Evolutionary conservation across 2,797 vertebrate genomes (phyloP).

Genomic region (Paedocypris micromegethes): DNA sequence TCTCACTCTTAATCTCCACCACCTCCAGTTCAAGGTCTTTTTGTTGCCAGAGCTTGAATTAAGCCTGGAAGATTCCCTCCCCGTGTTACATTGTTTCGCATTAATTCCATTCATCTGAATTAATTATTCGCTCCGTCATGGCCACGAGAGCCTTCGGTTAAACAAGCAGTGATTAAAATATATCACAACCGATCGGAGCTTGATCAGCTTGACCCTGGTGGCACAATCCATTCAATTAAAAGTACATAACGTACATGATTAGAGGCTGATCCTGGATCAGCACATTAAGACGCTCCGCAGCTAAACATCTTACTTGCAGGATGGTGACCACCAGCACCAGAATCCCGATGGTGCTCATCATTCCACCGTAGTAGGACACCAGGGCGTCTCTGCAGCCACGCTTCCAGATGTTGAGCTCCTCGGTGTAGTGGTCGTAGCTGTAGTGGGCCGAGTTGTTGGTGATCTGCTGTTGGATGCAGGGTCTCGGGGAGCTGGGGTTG

Average conservation of each 20-base stretch:
- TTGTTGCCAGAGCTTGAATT: constrained; percentile 35
- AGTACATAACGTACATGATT: constrained; percentile 10
- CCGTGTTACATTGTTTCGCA: constrained; percentile 24
- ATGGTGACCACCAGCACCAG: constrained; percentile 77
- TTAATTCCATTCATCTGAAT: not conserved
- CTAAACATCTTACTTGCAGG: constrained; percentile 77
- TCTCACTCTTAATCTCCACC: constrained; percentile 51
- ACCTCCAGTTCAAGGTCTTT: constrained; percentile 47
- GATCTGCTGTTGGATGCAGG: constrained; percentile 93
- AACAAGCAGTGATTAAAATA: not conserved
- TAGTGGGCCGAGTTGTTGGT: constrained; percentile 97
- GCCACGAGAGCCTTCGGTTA: not conserved
- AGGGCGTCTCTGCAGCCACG: constrained; percentile 83
- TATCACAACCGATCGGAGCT: constrained; percentile 4
- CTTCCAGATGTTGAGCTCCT: constrained; percentile 94
- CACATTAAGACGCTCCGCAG: constrained; percentile 8
- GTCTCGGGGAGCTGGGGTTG: constrained; percentile 90
- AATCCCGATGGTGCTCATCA: constrained; percentile 86
- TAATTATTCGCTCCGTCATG: not conserved
- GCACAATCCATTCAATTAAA: constrained; percentile 1
- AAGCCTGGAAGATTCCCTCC: constrained; percentile 26
- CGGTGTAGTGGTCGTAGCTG: constrained; percentile 94
- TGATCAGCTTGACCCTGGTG: constrained; percentile 21
- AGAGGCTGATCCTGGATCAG: constrained; percentile 31
- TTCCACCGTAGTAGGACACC: constrained; percentile 83